Conservation (phyloP, 2,113 vertebrate species). For the Ceratotherium simum region DNA sequence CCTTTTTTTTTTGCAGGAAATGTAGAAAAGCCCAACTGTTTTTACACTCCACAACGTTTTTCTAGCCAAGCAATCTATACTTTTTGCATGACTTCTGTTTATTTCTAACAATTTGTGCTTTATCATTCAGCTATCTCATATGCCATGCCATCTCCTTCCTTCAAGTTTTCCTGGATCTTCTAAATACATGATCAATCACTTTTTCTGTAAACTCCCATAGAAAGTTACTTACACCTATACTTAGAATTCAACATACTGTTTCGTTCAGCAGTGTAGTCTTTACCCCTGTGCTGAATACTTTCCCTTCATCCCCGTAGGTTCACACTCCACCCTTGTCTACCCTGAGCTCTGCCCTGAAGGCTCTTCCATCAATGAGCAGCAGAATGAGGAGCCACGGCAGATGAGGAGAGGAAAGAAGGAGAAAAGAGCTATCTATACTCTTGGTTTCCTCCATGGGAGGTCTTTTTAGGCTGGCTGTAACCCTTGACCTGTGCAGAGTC, state of each 20-base stretch:
- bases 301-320: background rate
- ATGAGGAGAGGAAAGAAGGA: no score
- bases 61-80: background rate
- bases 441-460: no score
- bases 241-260: background rate
- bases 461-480: background rate
- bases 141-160: background rate
- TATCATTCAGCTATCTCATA: background rate
- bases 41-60: background rate
- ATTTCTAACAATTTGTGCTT: background rate
- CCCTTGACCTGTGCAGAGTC: background rate
- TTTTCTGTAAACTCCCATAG: background rate
- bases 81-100: background rate
- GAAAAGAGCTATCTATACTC: background rate
- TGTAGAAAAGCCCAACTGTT: background rate
- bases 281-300: background rate
- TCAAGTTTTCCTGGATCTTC: background rate
- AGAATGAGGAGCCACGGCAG: background rate
- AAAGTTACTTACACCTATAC: background rate
- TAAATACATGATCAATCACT: background rate
- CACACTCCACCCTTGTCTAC: background rate
- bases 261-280: background rate
- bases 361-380: background rate
- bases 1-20: background rate
- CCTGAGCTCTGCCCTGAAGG: background rate